These are phyloP conservation scores for Brenthis hecate DNA, from an alignment of 2,888 invertebrate species.

Conservation along the genomic window DNA sequence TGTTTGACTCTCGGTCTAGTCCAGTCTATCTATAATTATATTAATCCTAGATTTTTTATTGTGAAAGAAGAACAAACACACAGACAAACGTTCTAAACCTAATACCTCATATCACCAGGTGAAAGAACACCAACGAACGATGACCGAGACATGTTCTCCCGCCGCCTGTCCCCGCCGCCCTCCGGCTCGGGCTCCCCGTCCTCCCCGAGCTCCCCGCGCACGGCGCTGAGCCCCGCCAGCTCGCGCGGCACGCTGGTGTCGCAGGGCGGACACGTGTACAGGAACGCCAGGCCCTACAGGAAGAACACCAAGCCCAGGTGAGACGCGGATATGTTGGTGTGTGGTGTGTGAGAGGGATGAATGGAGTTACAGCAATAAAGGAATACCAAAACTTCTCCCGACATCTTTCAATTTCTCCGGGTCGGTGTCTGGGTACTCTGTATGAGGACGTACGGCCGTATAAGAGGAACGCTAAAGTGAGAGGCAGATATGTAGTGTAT, in stretches of 20 bases:
- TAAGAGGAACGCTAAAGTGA: no score
- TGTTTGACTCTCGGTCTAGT: no score
- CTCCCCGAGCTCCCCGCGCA: constrained; percentile 59
- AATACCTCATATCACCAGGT: constrained; percentile 44
- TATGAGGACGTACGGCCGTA: no score
- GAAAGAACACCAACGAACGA: constrained; percentile 69
- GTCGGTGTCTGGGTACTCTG: no score
- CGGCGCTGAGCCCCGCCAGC: constrained; percentile 65
- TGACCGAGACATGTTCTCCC: constrained; percentile 31
- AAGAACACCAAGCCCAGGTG: constrained; percentile 58
- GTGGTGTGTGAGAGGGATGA: background rate
- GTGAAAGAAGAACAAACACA: no score
- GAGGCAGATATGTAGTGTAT: no score
- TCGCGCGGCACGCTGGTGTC: constrained; percentile 82
- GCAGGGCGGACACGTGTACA: constrained; percentile 76
- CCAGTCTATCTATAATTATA: no score
- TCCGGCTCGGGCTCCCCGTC: constrained; percentile 42
- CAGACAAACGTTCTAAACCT: no score
- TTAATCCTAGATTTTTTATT: no score
- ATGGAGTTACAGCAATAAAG: background rate
- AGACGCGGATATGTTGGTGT: background rate
- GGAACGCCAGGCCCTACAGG: constrained; percentile 73
- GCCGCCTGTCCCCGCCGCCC: constrained; percentile 16
- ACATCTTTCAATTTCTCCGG: no score
- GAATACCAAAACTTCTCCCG: background rate